Percentiles rank a stretch among this genome's conserved stretches.
Evolutionary conservation across 2,113 vertebrate genomes (phyloP).

Genomic region (Lampris incognitus): DNA sequence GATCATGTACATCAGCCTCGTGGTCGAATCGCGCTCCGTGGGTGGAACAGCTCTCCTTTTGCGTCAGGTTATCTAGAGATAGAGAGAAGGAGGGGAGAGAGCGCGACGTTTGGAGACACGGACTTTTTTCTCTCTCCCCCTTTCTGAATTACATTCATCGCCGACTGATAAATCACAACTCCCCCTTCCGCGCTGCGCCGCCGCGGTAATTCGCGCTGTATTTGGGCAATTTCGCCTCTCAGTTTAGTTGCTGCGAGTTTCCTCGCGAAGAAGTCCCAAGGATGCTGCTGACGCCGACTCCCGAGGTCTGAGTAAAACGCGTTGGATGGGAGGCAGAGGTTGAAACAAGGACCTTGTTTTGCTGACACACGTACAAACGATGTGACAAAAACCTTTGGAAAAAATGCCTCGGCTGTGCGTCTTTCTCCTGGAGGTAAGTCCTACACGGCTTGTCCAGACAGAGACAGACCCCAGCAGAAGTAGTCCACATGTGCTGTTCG

Average conservation of each 20-base stretch:
- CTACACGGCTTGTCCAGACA: background rate
- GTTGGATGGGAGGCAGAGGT: background rate
- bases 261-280: background rate
- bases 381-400: slow-evolving; percentile 53
- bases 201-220: too few relatives aligned
- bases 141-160: background rate
- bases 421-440: slow-evolving; percentile 69
- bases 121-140: background rate
- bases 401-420: slow-evolving; percentile 67
- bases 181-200: too few relatives aligned
- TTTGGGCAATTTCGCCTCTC: too few relatives aligned
- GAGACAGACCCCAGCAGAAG: too few relatives aligned
- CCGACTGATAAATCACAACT: background rate
- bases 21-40: background rate
- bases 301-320: background rate
- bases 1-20: background rate
- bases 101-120: background rate
- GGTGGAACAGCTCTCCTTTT: background rate
- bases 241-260: slow-evolving; percentile 32
- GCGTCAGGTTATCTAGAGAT: background rate
- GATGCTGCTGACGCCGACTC: too few relatives aligned
- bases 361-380: slow-evolving; percentile 11
- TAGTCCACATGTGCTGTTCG: too few relatives aligned
- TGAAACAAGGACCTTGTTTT: slow-evolving; percentile 13
- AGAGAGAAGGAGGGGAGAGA: background rate